Conservation (phyloP, 2,113 vertebrate species). For the Anas platyrhynchos region DNA sequence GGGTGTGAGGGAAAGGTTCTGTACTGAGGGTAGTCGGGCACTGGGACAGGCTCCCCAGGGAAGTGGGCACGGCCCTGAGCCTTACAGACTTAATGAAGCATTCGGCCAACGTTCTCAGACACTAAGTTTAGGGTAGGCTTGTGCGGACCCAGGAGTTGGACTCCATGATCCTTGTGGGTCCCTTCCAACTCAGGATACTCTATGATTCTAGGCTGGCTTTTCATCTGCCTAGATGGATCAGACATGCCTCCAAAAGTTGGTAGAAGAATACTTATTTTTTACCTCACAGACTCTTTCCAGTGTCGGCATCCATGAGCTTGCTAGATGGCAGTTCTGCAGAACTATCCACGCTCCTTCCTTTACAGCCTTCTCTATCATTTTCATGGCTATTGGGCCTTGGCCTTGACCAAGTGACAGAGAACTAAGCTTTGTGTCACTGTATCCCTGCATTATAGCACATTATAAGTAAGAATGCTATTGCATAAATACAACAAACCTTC, state of each 20-base stretch:
- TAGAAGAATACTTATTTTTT: slow-evolving; percentile 1
- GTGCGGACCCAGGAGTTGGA: too few species aligned
- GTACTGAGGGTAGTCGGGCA: too few species aligned
- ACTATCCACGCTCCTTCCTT: slow-evolving; percentile 91
- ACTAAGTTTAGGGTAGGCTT: too few species aligned
- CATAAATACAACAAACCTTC: background rate
- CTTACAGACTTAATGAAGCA: too few species aligned
- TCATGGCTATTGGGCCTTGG: slow-evolving; percentile 90
- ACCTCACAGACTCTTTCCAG: slow-evolving; percentile 92
- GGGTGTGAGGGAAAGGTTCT: too few species aligned
- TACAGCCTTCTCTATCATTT: slow-evolving; percentile 84
- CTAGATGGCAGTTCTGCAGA: slow-evolving; percentile 92
- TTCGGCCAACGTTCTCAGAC: too few species aligned
- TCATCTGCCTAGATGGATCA: background rate
- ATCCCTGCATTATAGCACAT: slow-evolving; percentile 76
- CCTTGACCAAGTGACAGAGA: slow-evolving; percentile 92
- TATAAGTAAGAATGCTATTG: background rate
- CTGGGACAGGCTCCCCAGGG: too few species aligned
- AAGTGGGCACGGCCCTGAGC: too few species aligned
- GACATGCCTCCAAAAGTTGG: background rate
- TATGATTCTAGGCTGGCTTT: background rate
- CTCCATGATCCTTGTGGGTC: too few species aligned
- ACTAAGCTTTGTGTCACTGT: slow-evolving; percentile 82
- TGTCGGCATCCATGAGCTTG: slow-evolving; percentile 91
- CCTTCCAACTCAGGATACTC: too few species aligned